Evolutionary conservation across 2,797 vertebrate species (phyloP), one percentile per base, ranked within the genome.

Genomic region (Dendrocincla tyrannina): DNA sequence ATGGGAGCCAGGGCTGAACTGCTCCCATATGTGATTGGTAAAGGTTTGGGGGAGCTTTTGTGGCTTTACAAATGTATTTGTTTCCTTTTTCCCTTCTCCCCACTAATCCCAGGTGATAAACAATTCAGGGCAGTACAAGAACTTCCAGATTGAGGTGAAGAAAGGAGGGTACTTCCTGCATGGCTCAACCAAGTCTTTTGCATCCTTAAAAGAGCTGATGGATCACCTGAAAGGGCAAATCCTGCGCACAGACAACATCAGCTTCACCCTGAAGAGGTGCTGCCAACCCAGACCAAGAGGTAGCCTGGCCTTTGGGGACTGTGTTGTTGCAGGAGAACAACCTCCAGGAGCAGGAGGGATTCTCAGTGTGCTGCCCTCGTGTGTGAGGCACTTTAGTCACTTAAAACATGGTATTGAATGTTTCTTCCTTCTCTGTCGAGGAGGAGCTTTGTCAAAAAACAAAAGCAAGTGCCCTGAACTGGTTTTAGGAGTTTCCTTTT

Each of bases 271-370:
- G 60, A 98, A 97, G 63, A 98, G 98, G 74, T 99, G 99, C 97
- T 99, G 99, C 97, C 99, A 99, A 35, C 99, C 99, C 33, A 99
- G 99, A 95, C 99, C 99, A 7, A 97, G 99, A 99, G 99, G 99
- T 99, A 97, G 2, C 14, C 6, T 85, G 27, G 25, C 56, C 50
- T 64, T 62, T 66, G 27, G 41, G 27, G 19, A 9, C 11, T 63
- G 47, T 47, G 3, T 23, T 16, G 22, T 19, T 67, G 12, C 10
- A 62, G 35, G 5, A 24, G 50, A 60, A 12, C 33, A 35, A 81
- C 32, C 15, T 55, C n/a, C 70, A 78, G 46, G 27, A 80, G 6
- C 3, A 39, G 19, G 62, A 66, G 68, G 33, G 1, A 3, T 76
- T 79, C 22, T 8, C 8, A 10, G 24, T 12, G 17, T 24, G 77